Conservation (phyloP, 2,888 invertebrate genomes). For the Drosophila macrospina region DNA sequence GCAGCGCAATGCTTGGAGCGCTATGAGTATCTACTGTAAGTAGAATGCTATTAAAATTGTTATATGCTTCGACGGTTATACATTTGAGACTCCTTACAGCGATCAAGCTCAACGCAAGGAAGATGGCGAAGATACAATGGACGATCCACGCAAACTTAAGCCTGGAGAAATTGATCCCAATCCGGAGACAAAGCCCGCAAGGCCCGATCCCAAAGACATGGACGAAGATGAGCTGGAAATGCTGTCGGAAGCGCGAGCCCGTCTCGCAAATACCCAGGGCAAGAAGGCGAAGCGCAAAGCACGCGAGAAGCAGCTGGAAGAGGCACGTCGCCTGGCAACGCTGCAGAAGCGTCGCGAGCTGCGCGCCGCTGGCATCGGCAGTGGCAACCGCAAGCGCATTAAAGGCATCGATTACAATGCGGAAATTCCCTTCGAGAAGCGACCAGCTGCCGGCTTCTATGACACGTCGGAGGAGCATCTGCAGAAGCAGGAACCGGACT, state of each 20-base stretch:
- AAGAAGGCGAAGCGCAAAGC: conserved; percentile 96
- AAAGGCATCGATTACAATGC: conserved; percentile 98
- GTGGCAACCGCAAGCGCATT: conserved; percentile 86
- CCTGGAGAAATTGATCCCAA: conserved; percentile 99
- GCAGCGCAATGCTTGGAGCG: conserved; percentile 99
- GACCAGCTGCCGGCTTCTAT: conserved; percentile 96
- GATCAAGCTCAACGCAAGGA: conserved; percentile 99
- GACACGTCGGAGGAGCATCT: conserved; percentile 96
- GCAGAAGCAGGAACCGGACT: conserved; percentile 95
- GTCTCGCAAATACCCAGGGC: conserved; percentile 99
- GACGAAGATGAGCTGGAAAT: conserved; percentile 99
- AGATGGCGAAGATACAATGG: conserved; percentile 95
- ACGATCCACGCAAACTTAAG: conserved; percentile 98
- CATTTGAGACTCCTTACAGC: conserved; percentile 85
- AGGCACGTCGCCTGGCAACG: conserved; percentile 97
- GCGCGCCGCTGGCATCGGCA: conserved; percentile 96
- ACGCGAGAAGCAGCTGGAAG: conserved; percentile 98
- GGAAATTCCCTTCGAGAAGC: conserved; percentile 99
- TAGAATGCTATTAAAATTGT: not conserved
- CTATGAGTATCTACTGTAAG: conserved; percentile 97
- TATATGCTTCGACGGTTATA: not conserved
- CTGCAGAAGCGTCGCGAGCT: conserved; percentile 99
- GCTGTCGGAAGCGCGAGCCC: conserved; percentile 99
- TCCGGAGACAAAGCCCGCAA: conserved; percentile 99
- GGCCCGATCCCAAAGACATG: conserved; percentile 99